Evolutionary conservation across 2,888 invertebrate genomes (phyloP), one percentile per base, ranked within the genome.

Genomic region (Lapara coniferarum): DNA sequence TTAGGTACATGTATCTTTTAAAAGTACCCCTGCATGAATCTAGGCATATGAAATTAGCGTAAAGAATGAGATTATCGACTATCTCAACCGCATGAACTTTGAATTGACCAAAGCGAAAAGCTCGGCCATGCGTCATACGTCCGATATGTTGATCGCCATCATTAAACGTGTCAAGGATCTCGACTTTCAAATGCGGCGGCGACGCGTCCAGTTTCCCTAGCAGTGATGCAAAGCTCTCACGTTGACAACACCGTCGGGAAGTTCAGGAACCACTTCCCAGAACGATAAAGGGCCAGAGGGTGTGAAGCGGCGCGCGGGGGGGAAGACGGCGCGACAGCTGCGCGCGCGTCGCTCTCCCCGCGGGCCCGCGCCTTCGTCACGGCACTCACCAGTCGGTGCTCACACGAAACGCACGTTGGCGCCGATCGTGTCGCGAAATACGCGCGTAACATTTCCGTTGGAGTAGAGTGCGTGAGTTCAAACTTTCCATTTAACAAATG

Each of bases 231-330:
- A 84, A 81, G 79, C 81, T 81, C 80, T 72, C 71, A 75, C 75
- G 79, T 75, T 84, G 88, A 82, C 87, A 91, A 89, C 91, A 85
- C 87, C 79, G 85, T 86, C 88, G 93, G 93, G 93, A 93, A 92
- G 92, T 87, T 91, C 89, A 92, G 93, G 93, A 93, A 92, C 93
- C 91, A 92, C 91, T 93, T 92, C 93, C 93, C 92, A 93, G 93
- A 93, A 93, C 92, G 92, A 92, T 91, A 90, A 89, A 90, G 92
- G 91, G 90, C 88, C 87, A 82, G 81, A 80, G 85, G 84, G 84
- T 81, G 75, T 71, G 74, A 71, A 72, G 81, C 69, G 74, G 77
- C 66, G 82, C 75, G 81, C 82, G 75, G 81, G 82, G 81, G 77
- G 85, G 84, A 82, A 83, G 81, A 82, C 81, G 86, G 85, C 84